A percentile compares a stretch with the other conserved stretches of the same genome.
Evolutionary conservation across 2,888 invertebrate species (phyloP).

Genomic region (Ferrisia virgata): DNA sequence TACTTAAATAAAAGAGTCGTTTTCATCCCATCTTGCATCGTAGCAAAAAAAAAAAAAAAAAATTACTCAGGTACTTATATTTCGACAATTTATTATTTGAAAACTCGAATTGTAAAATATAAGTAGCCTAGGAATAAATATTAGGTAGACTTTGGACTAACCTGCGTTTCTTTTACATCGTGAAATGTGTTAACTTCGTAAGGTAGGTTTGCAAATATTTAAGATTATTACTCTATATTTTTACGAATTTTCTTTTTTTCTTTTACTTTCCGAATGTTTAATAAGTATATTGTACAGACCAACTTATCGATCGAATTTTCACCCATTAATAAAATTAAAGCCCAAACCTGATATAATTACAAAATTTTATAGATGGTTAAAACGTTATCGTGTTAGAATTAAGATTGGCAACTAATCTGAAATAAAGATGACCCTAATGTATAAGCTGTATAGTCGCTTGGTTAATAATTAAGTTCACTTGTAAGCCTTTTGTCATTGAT

Average conservation of each 20-base stretch:
- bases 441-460: neutral
- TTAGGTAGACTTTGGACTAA: too few relatives aligned
- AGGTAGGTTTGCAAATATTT: neutral
- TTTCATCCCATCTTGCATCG: neutral
- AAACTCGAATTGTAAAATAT: neutral
- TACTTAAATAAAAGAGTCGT: neutral
- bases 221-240: neutral
- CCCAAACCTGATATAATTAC: neutral
- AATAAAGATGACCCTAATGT: neutral
- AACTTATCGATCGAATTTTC: neutral
- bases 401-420: neutral
- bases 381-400: neutral
- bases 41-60: neutral
- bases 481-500: conserved; percentile 27
- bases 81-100: neutral
- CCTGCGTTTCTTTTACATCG: neutral
- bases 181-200: neutral
- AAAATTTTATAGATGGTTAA: neutral
- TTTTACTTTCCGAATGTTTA: too few relatives aligned
- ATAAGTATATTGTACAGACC: neutral
- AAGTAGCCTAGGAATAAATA: neutral
- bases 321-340: neutral
- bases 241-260: neutral
- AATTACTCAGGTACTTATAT: neutral
- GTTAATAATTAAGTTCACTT: conserved; percentile 19